Percentiles rank a stretch among this genome's conserved stretches.
phyloP scores from a whole-genome alignment of 2,113 vertebrate species.

The Raja brachyura region DNA sequence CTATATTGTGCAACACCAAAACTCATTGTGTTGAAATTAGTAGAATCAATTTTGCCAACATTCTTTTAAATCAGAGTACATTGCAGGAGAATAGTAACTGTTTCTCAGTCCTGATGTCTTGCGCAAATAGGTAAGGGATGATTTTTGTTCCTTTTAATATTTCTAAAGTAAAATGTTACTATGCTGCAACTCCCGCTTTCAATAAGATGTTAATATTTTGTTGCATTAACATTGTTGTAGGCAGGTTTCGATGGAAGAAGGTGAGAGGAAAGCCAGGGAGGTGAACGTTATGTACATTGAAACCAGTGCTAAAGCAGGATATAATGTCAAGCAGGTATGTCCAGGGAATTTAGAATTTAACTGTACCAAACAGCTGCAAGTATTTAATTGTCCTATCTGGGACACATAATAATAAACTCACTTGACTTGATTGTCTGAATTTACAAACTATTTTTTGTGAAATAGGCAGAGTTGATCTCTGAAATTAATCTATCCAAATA shows the following conservation, averaged over 20 bases:
- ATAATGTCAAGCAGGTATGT: slow-evolving; percentile 69
- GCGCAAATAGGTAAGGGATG: too few species aligned
- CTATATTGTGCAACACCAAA: too few species aligned
- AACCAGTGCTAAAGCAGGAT: slow-evolving; percentile 68
- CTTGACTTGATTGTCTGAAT: not conserved
- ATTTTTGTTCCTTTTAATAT: not conserved
- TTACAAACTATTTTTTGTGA: not conserved
- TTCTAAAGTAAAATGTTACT: not conserved
- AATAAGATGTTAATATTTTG: not conserved
- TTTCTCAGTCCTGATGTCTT: too few species aligned
- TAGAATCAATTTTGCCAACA: too few species aligned
- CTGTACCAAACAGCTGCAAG: not conserved
- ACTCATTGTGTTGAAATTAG: too few species aligned
- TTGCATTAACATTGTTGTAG: slow-evolving; percentile 55
- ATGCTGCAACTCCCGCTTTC: not conserved
- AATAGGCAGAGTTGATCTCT: not conserved
- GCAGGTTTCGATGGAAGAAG: slow-evolving; percentile 70
- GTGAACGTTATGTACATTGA: slow-evolving; percentile 73
- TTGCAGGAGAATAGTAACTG: not conserved
- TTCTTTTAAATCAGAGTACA: not conserved
- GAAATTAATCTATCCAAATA: not conserved
- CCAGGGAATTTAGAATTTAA: not conserved
- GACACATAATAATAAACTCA: too few species aligned
- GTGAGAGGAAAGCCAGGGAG: slow-evolving; percentile 65
- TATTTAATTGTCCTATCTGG: too few species aligned